Conservation (phyloP, 2,888 invertebrate species). For the Melikaiella ostensackeni region DNA sequence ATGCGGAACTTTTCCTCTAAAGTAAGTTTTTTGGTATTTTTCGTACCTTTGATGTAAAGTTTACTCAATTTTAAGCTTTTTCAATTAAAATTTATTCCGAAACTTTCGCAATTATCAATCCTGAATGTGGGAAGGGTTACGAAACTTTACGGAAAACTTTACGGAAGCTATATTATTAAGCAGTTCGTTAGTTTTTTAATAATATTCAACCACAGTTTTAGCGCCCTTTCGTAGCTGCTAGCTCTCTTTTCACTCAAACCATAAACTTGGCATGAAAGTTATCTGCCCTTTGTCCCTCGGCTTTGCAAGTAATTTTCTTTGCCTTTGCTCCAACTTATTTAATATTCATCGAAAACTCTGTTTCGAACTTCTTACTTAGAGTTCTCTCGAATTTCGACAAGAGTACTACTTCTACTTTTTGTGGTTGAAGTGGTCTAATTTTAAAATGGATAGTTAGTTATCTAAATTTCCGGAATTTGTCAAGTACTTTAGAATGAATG, state of each 20-base stretch:
- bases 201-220: slow-evolving; percentile 37
- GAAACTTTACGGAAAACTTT: neutral
- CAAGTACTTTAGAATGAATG: no score
- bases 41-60: neutral
- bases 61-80: slow-evolving; percentile 18
- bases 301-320: slow-evolving; percentile 30
- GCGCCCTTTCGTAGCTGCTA: slow-evolving; percentile 11
- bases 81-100: neutral
- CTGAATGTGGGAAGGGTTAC: neutral
- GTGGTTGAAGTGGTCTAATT: no score
- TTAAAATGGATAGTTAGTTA: no score
- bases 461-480: no score
- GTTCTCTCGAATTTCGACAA: neutral
- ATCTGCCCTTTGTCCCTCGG: slow-evolving; percentile 23
- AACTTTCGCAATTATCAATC: slow-evolving; percentile 30
- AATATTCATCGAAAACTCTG: slow-evolving; percentile 30
- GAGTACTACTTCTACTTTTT: no score
- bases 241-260: slow-evolving; percentile 31
- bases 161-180: slow-evolving; percentile 21
- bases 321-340: slow-evolving; percentile 29
- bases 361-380: neutral
- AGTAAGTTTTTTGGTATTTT: neutral
- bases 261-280: slow-evolving; percentile 37
- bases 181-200: slow-evolving; percentile 33
- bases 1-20: neutral